Evolutionary conservation across 2,113 vertebrate species (phyloP).

Genomic region (Opisthocomus hoazin): DNA sequence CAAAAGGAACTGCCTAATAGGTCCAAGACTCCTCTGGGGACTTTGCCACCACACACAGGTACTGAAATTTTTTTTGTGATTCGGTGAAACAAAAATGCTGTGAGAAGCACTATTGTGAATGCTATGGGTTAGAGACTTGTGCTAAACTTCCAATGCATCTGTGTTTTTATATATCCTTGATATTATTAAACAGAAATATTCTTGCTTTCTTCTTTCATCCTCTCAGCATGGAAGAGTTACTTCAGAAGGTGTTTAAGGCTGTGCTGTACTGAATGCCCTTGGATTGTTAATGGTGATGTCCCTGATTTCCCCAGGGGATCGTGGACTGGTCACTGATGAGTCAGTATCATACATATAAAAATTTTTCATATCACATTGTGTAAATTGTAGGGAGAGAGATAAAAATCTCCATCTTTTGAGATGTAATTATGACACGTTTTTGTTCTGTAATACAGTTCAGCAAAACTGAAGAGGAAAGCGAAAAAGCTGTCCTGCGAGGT

Average conservation of each 20-base stretch:
- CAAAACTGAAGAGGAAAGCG: background rate
- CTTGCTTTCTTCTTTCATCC: background rate
- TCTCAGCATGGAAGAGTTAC: background rate
- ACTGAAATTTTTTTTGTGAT: background rate
- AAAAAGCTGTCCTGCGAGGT: fast-evolving
- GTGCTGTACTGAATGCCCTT: background rate
- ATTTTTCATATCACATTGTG: background rate
- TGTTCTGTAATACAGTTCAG: background rate
- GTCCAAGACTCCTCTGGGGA: background rate
- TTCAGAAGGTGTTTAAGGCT: background rate
- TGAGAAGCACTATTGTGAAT: background rate
- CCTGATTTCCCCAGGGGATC: background rate
- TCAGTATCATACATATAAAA: background rate
- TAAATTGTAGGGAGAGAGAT: background rate
- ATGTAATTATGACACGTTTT: background rate
- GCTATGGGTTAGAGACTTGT: background rate
- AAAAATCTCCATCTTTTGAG: background rate
- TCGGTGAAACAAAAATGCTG: background rate
- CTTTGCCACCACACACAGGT: background rate
- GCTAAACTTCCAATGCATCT: background rate
- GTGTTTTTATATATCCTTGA: background rate
- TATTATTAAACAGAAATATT: background rate
- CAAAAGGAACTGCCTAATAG: background rate
- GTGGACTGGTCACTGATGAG: background rate
- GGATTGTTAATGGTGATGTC: background rate